Evolutionary conservation across 2,113 vertebrate species (phyloP).

Genomic region (Neopipo cinnamomea): DNA sequence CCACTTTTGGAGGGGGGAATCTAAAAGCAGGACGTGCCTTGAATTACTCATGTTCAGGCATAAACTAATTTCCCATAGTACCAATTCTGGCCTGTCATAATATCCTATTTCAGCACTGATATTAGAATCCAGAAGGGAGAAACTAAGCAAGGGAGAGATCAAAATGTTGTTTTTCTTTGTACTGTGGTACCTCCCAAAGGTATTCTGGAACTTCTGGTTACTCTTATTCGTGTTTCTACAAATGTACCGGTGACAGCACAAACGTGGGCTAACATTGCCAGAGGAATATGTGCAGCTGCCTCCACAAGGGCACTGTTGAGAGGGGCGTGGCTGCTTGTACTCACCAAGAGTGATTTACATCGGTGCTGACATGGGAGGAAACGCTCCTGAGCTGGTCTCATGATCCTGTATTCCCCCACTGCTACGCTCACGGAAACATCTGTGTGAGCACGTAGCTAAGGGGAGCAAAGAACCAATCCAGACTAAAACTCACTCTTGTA

Average conservation of each 20-base stretch:
- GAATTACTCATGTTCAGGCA: background rate
- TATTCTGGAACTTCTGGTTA: background rate
- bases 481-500: background rate
- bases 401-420: fast-evolving
- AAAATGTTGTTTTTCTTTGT: background rate
- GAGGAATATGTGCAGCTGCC: background rate
- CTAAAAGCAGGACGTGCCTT: background rate
- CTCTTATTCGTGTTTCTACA: background rate
- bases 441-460: fast-evolving
- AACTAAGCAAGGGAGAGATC: background rate
- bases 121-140: background rate
- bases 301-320: background rate
- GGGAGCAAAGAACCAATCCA: background rate
- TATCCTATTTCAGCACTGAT: background rate
- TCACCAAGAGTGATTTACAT: fast-evolving
- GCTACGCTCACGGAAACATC: background rate
- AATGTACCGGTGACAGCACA: fast-evolving
- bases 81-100: background rate
- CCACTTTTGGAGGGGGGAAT: fast-evolving
- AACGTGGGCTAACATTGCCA: fast-evolving
- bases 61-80: background rate
- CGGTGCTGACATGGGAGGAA: fast-evolving
- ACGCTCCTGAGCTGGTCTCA: background rate
- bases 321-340: background rate
- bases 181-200: background rate